phyloP scores from a whole-genome alignment of 2,888 invertebrate genomes.

The Maniola hyperantus region DNA sequence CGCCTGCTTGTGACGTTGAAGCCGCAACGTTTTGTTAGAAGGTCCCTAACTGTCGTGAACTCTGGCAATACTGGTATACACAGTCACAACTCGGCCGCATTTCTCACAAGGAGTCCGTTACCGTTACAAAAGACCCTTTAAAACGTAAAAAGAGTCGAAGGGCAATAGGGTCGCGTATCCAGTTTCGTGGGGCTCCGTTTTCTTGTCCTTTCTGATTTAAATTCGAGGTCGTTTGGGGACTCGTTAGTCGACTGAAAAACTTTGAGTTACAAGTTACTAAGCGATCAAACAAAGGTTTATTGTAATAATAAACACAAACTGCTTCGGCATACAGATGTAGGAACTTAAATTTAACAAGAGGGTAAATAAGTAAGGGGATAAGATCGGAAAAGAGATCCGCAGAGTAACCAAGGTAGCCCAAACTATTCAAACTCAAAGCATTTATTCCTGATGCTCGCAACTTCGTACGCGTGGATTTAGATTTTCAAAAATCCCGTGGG shows the following conservation, averaged over 20 bases:
- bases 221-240: constrained; percentile 57
- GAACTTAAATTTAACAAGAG: constrained; percentile 13
- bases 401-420: too few relatives aligned
- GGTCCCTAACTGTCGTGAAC: too few relatives aligned
- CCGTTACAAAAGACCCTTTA: constrained; percentile 68
- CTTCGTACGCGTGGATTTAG: too few relatives aligned
- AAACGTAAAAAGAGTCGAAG: constrained; percentile 59
- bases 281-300: constrained; percentile 42
- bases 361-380: constrained; percentile 20
- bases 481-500: too few relatives aligned
- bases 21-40: too few relatives aligned
- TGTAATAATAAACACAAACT: constrained; percentile 37
- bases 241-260: constrained; percentile 44
- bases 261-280: constrained; percentile 41
- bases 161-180: constrained; percentile 66
- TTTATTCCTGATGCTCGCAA: too few relatives aligned
- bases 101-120: constrained; percentile 37
- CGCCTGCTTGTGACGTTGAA: too few relatives aligned
- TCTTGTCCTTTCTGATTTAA: constrained; percentile 59
- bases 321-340: background rate
- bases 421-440: too few relatives aligned
- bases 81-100: too few relatives aligned
- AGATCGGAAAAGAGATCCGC: too few relatives aligned
- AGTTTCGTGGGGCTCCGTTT: constrained; percentile 49
- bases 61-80: too few relatives aligned